Conservation (phyloP, 2,797 vertebrate genomes). For the Acrocephalus scirpaceus region DNA sequence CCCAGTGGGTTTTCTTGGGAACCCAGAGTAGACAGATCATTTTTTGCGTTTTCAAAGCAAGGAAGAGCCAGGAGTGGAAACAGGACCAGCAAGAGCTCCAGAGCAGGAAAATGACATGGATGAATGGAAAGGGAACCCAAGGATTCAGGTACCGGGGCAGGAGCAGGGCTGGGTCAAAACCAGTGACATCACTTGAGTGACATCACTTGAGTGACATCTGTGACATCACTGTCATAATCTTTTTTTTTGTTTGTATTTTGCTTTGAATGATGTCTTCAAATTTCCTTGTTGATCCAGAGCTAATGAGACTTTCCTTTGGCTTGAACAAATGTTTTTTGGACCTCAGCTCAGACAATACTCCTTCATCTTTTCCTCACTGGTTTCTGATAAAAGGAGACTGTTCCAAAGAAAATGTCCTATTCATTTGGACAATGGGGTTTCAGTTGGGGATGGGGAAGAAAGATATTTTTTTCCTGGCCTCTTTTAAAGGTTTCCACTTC, state of each 20-base stretch:
- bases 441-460: not conserved
- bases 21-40: not conserved
- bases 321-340: not conserved
- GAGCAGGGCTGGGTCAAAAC: not conserved
- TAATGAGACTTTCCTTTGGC: slow-evolving; percentile 23
- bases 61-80: not conserved
- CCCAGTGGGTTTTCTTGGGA: not conserved
- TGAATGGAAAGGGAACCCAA: not conserved
- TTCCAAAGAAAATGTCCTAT: slow-evolving; percentile 27
- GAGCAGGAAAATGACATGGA: not conserved
- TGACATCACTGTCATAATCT: not conserved
- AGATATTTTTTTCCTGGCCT: not conserved
- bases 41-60: not conserved
- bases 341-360: slow-evolving; percentile 6
- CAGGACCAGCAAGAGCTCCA: not conserved
- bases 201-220: not conserved
- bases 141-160: not conserved
- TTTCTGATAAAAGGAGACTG: slow-evolving; percentile 5
- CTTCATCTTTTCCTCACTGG: not conserved
- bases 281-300: not conserved
- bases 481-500: not conserved
- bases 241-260: not conserved
- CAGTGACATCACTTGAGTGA: not conserved
- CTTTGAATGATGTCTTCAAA: not conserved
- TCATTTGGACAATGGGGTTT: not conserved